phyloP scores from a whole-genome alignment of 2,797 vertebrate species.

The Mus caroli region DNA sequence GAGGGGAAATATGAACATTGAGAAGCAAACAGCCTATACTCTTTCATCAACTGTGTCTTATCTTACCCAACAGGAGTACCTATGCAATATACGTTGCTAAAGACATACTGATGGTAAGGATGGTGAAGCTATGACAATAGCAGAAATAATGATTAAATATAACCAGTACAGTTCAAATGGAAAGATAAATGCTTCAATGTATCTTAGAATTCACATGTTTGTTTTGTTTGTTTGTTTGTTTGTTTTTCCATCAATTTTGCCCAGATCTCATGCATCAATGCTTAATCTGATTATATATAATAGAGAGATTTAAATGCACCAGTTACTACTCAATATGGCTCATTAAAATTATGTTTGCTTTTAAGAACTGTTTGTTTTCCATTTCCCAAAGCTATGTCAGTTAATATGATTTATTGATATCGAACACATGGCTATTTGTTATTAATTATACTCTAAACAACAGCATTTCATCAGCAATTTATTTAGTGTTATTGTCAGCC shows the following conservation, averaged over 20 bases:
- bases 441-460: conserved; percentile 76
- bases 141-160: background rate
- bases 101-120: background rate
- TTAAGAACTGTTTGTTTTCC: conserved; percentile 62
- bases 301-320: conserved; percentile 7
- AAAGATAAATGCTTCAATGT: background rate
- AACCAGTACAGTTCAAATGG: background rate
- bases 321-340: conserved; percentile 17
- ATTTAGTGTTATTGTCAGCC: conserved; percentile 23
- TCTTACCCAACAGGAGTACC: fast-evolving
- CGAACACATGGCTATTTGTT: conserved; percentile 24
- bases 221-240: background rate
- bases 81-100: background rate
- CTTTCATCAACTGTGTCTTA: background rate
- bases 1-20: background rate
- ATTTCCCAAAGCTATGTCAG: conserved; percentile 49
- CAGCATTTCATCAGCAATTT: conserved; percentile 60
- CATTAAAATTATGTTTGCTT: conserved; percentile 74
- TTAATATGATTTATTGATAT: conserved; percentile 68
- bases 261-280: background rate
- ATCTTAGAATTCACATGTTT: background rate
- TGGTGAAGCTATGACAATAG: too few relatives aligned
- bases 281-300: background rate
- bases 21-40: background rate
- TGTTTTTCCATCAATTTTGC: background rate